A percentile compares a stretch with the other conserved stretches of the same genome.
These are phyloP conservation scores for Asteroscopus sphinx DNA, from an alignment of 2,888 invertebrate genomes.

Conservation along the genomic window DNA sequence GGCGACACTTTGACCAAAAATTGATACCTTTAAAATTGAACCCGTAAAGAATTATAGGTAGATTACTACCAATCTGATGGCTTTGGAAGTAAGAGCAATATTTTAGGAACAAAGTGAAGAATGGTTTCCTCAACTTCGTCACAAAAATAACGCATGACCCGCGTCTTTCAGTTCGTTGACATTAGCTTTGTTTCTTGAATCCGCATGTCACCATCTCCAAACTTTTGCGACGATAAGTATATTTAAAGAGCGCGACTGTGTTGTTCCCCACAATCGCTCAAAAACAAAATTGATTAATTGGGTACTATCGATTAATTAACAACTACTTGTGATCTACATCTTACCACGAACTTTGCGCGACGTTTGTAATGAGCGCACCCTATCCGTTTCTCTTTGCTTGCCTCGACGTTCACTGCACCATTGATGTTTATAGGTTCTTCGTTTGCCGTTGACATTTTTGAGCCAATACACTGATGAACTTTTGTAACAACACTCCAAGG, in stretches of 20 bases:
- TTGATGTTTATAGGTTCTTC: slow-evolving; percentile 68
- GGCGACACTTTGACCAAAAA: too few relatives aligned
- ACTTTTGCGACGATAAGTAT: slow-evolving; percentile 72
- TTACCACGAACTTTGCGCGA: slow-evolving; percentile 96
- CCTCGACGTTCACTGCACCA: slow-evolving; percentile 61
- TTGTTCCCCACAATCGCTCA: slow-evolving; percentile 53
- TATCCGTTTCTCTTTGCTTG: slow-evolving; percentile 83
- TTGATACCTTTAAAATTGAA: neutral
- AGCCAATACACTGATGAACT: slow-evolving; percentile 33
- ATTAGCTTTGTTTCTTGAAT: slow-evolving; percentile 73
- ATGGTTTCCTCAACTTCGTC: slow-evolving; percentile 21
- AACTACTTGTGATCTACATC: slow-evolving; percentile 65
- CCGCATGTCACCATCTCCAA: slow-evolving; percentile 64
- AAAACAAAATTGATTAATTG: slow-evolving; percentile 15
- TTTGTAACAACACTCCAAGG: slow-evolving; percentile 52
- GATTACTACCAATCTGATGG: slow-evolving; percentile 8
- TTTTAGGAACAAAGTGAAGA: neutral
- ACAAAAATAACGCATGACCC: slow-evolving; percentile 51
- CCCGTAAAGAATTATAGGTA: slow-evolving; percentile 4
- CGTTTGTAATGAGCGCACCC: slow-evolving; percentile 96
- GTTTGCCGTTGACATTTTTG: slow-evolving; percentile 75
- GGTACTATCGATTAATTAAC: slow-evolving; percentile 22
- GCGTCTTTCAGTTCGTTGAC: slow-evolving; percentile 69
- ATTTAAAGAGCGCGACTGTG: slow-evolving; percentile 73
- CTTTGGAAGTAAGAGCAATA: neutral